These are phyloP conservation scores for Linepithema humile DNA, from an alignment of 1,140 invertebrate genomes.

Conservation along the genomic window DNA sequence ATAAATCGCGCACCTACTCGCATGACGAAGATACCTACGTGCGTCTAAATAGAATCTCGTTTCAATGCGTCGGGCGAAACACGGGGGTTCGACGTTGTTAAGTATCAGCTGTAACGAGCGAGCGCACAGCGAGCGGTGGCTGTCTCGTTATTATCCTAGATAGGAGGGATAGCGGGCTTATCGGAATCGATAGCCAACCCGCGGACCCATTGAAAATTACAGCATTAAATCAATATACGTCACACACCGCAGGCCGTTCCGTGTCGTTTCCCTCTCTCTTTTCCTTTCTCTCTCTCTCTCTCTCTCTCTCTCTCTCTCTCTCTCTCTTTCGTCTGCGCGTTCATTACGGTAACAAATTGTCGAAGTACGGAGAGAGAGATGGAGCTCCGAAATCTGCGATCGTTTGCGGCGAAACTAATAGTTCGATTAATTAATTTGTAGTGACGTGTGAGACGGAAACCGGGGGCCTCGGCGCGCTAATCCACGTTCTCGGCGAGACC, in stretches of 20 bases:
- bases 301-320: not conserved
- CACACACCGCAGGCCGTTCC: not conserved
- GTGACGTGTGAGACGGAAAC: conserved; percentile 83
- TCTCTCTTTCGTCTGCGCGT: not conserved
- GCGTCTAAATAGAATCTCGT: not conserved
- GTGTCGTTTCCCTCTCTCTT: too few species aligned
- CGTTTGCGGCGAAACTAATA: not conserved
- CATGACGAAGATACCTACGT: not conserved
- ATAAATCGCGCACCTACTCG: too few species aligned
- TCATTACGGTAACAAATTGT: not conserved
- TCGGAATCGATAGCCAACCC: conserved; percentile 16
- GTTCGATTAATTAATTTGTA: conserved; percentile 67
- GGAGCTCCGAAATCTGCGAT: not conserved
- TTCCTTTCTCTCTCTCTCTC: not conserved
- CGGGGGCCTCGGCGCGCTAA: conserved; percentile 81
- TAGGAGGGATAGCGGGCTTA: conserved; percentile 13
- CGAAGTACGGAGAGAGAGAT: not conserved
- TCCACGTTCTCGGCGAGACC: conserved; percentile 79
- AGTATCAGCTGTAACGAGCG: not conserved
- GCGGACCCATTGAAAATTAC: conserved; percentile 23
- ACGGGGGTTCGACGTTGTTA: not conserved
- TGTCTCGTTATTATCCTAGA: not conserved
- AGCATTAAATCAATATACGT: conserved; percentile 30
- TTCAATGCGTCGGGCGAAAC: conserved; percentile 3
- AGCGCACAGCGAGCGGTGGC: not conserved